Conservation (phyloP, 2,888 invertebrate species). For the Entomobrya proxima region DNA sequence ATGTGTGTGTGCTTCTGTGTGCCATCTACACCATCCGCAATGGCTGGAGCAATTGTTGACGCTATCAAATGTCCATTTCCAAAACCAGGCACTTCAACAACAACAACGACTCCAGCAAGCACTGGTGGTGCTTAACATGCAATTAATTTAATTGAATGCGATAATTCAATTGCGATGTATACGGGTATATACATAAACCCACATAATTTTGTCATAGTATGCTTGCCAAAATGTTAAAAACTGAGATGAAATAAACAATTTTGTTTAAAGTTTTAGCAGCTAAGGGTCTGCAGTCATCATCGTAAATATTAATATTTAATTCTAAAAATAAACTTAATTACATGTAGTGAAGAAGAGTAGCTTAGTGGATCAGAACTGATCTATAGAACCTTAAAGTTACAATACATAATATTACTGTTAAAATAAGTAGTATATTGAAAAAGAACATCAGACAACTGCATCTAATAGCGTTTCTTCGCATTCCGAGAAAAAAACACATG, state of each 20-base stretch:
- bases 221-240: no score
- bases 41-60: constrained; percentile 27
- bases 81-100: background rate
- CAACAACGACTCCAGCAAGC: constrained; percentile 22
- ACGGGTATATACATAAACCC: no score
- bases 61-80: constrained; percentile 53
- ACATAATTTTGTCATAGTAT: no score
- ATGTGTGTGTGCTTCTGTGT: constrained; percentile 61
- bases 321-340: background rate
- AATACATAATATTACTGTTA: background rate
- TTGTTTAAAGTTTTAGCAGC: no score
- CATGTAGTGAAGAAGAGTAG: no score
- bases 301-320: no score
- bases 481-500: constrained; percentile 35
- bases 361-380: no score
- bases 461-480: constrained; percentile 51
- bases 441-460: constrained; percentile 21
- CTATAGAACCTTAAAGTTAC: no score
- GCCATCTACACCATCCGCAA: constrained; percentile 27
- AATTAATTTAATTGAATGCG: background rate
- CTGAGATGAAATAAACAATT: no score
- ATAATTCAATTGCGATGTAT: background rate
- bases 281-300: no score
- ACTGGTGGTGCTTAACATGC: background rate
- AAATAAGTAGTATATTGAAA: background rate